Percentiles rank a stretch among this genome's conserved stretches.
phyloP scores from a whole-genome alignment of 2,888 invertebrate species.

The Rhabditophanes sp. region DNA sequence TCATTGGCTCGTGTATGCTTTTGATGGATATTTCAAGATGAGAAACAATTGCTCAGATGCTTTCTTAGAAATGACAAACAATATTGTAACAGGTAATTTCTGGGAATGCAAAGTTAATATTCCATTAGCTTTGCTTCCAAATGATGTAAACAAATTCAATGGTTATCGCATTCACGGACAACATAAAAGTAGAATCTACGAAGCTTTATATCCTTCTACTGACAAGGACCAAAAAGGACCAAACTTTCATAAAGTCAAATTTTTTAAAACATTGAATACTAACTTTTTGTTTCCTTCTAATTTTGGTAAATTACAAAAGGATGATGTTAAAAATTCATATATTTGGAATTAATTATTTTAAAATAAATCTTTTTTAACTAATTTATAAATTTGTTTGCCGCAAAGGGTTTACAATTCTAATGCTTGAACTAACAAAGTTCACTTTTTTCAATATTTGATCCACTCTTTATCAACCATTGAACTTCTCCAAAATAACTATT shows the following conservation, averaged over 20 bases:
- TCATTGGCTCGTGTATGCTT: slow-evolving; percentile 45
- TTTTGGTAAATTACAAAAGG: no score
- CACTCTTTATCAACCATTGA: no score
- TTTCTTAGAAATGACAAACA: slow-evolving; percentile 34
- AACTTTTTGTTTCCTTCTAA: no score
- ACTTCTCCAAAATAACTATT: no score
- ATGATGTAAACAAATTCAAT: slow-evolving; percentile 48
- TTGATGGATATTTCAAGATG: slow-evolving; percentile 47
- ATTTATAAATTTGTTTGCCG: no score
- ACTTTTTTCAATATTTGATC: no score
- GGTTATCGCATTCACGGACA: slow-evolving; percentile 50
- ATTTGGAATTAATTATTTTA: no score
- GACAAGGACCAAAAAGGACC: slow-evolving; percentile 44
- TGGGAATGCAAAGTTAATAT: slow-evolving; percentile 47
- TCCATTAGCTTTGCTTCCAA: slow-evolving; percentile 48
- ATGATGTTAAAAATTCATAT: no score
- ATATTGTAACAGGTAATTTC: slow-evolving; percentile 24
- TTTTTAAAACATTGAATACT: slow-evolving; percentile 41
- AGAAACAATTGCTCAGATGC: slow-evolving; percentile 44
- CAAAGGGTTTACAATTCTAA: no score
- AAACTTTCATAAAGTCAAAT: slow-evolving; percentile 49
- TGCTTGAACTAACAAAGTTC: no score
- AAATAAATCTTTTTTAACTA: no score
- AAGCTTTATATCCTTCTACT: slow-evolving; percentile 48
- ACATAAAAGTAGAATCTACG: slow-evolving; percentile 46